Conservation (phyloP, 2,113 vertebrate species). For the Piprites chloris region DNA sequence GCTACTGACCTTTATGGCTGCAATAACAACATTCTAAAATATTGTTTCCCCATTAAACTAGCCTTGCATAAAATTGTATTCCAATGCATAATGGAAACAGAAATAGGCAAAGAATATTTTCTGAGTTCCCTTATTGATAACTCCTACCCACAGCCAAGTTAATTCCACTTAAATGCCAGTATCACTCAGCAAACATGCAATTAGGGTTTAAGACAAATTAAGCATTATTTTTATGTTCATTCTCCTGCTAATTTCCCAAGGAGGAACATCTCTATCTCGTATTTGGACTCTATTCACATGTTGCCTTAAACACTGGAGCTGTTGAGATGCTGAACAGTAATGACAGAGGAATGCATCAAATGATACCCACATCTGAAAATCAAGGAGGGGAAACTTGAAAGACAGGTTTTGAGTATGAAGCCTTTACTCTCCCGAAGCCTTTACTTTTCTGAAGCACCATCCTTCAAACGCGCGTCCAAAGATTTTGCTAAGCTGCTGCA, state of each 20-base stretch:
- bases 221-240: conserved; percentile 42
- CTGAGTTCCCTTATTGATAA: conserved; percentile 36
- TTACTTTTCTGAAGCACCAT: neutral
- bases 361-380: neutral
- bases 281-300: neutral
- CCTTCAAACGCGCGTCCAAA: neutral
- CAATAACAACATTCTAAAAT: conserved; percentile 53
- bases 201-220: conserved; percentile 49
- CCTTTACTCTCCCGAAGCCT: neutral
- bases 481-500: neutral
- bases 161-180: conserved; percentile 39
- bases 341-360: neutral
- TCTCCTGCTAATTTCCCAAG: conserved; percentile 15
- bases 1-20: conserved; percentile 37
- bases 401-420: neutral
- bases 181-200: conserved; percentile 31
- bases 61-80: conserved; percentile 58
- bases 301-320: neutral
- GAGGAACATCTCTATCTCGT: neutral
- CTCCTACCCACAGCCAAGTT: conserved; percentile 24
- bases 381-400: neutral
- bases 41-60: conserved; percentile 57
- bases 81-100: conserved; percentile 20
- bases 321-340: neutral
- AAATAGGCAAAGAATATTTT: conserved; percentile 28